A percentile compares a stretch with the other conserved stretches of the same genome.
These are phyloP conservation scores for Agrypnia vestita DNA, from an alignment of 1,140 invertebrate species.

Conservation along the genomic window DNA sequence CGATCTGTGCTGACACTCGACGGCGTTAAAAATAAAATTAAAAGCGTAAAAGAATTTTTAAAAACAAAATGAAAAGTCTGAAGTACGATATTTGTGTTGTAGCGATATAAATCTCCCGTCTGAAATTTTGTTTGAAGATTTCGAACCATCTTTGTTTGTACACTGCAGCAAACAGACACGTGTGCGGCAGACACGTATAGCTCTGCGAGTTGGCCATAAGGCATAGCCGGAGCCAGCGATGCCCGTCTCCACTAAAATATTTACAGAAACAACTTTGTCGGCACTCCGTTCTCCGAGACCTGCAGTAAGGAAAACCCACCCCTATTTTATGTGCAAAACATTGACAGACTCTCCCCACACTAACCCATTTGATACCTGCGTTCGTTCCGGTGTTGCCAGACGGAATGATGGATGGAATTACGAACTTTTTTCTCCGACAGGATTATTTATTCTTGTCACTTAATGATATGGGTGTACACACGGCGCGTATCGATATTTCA, in stretches of 20 bases:
- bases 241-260: constrained; percentile 54
- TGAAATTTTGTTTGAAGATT: no score
- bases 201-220: constrained; percentile 19
- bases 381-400: constrained; percentile 33
- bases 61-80: no score
- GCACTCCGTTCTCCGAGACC: constrained; percentile 22
- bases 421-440: constrained; percentile 32
- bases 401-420: constrained; percentile 52
- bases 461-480: background rate
- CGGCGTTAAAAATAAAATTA: no score
- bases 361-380: constrained; percentile 9
- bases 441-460: constrained; percentile 19
- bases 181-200: background rate
- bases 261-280: constrained; percentile 58
- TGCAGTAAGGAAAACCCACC: constrained; percentile 5
- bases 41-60: no score
- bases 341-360: constrained; percentile 47
- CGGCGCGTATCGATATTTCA: background rate
- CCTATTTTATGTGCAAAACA: constrained; percentile 54
- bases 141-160: no score
- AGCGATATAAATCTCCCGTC: no score
- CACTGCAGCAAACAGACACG: background rate
- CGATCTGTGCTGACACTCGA: no score
- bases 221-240: constrained; percentile 16
- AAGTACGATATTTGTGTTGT: no score